Conservation (phyloP, 2,797 vertebrate genomes). For the Helicolenus hilgendorfi region DNA sequence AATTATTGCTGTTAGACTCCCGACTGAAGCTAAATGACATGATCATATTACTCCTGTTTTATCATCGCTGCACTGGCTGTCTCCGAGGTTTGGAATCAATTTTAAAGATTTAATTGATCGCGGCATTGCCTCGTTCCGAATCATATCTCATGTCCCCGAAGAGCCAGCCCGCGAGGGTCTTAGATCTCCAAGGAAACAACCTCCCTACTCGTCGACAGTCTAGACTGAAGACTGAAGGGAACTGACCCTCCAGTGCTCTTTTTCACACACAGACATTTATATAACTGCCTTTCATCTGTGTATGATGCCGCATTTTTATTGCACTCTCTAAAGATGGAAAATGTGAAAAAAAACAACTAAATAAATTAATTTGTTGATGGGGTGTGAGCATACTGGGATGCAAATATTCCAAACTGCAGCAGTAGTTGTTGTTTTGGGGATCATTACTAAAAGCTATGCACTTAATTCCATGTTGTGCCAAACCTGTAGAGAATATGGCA, state of each 20-base stretch:
- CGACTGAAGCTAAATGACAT: slow-evolving; percentile 55
- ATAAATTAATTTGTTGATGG: background rate
- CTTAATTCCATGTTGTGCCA: background rate
- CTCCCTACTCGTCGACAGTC: background rate
- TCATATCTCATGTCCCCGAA: slow-evolving; percentile 28
- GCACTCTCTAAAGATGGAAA: background rate
- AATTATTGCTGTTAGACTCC: slow-evolving; percentile 24
- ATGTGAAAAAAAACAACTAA: no score
- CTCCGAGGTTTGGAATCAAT: slow-evolving; percentile 52
- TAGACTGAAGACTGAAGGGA: background rate
- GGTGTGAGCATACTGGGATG: background rate
- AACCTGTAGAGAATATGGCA: background rate
- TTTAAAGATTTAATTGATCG: slow-evolving; percentile 68
- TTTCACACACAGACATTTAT: slow-evolving; percentile 6
- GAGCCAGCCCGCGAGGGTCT: background rate
- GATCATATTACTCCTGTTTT: slow-evolving; percentile 49
- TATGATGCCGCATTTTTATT: background rate
- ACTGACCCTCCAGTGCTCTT: background rate
- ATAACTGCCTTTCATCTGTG: background rate
- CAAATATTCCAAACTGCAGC: background rate
- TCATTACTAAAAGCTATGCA: background rate
- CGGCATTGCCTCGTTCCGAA: slow-evolving; percentile 19
- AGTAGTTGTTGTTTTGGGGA: background rate
- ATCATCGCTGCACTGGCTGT: slow-evolving; percentile 33
- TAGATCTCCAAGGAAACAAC: slow-evolving; percentile 31